Percentiles rank a stretch among this genome's conserved stretches.
Evolutionary conservation across 2,888 invertebrate species (phyloP).

Genomic region (Gymnosoma rotundatum): DNA sequence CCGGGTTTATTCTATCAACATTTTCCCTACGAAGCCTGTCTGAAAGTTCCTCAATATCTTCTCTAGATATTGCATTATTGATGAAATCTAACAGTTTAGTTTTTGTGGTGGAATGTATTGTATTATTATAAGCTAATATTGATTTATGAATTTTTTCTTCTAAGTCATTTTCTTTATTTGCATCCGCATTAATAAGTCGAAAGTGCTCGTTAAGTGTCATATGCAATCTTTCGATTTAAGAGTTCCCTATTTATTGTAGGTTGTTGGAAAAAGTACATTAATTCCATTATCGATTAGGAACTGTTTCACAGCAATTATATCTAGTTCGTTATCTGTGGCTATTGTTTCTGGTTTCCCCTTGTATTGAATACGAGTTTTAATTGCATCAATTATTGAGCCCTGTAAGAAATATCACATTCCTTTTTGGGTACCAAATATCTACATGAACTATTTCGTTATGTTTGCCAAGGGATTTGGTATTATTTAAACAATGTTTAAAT

Average conservation of each 20-base stretch:
- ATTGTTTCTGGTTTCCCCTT: no score
- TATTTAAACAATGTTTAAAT: no score
- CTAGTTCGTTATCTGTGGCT: not conserved
- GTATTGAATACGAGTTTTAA: no score
- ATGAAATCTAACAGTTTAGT: slow-evolving; percentile 28
- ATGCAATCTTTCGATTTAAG: slow-evolving; percentile 32
- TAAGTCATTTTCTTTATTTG: not conserved
- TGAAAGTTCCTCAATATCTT: not conserved
- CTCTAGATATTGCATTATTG: slow-evolving; percentile 4
- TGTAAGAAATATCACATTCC: no score
- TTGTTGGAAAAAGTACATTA: not conserved
- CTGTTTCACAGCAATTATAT: no score
- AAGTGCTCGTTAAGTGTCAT: slow-evolving; percentile 7
- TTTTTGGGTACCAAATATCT: no score
- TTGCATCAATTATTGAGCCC: no score
- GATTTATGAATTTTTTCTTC: slow-evolving; percentile 29
- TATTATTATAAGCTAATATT: slow-evolving; percentile 19
- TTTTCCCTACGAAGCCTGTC: not conserved
- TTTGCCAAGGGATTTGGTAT: no score
- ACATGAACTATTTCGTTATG: no score
- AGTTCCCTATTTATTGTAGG: not conserved
- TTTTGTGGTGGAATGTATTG: slow-evolving; percentile 33
- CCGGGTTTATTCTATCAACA: not conserved
- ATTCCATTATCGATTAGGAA: not conserved
- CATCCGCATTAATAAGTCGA: no score